Evolutionary conservation across 2,888 invertebrate species (phyloP), one percentile per base, ranked within the genome.

Genomic region (Atethmia centrago): DNA sequence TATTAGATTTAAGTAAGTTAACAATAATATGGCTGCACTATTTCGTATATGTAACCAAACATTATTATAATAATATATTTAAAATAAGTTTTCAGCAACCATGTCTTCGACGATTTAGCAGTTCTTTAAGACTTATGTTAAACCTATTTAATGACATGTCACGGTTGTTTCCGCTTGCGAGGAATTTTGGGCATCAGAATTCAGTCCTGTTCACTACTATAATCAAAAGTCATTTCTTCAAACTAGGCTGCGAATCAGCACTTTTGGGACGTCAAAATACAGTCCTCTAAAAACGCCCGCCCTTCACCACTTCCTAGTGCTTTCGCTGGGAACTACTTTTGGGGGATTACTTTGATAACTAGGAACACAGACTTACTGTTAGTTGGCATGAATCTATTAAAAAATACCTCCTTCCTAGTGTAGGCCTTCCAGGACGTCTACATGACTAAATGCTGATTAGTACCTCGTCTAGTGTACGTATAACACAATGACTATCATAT

Each of bases 401-500:
- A 80, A 65, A 77, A 62, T 71, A 71, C 69, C 69, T 68, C 67
- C 36, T 84, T 85, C 36, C 45, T 85, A 86, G 75, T 51, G 55
- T 85, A 80, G 71, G 63, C 61, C 75, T 67, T 65, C 62, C 68
- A 63, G 61, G 45, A 64, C 63, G 59, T 59, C 69, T 69, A 31
- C 66, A 72, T 56, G 51, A 45, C 53, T 76, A 68, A 63, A 62
- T 83, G 62, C 83, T 70, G 62, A 47, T 16, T 45, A 51, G 78
- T 82, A 77, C 68, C 49, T 49, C 62, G 31, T 74, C 67, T 71
- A 85, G 58, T 70, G 65, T 70, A 63, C 49, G 53, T 68, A 55
- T 51, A 71, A 80, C 58, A 77, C 68, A 63, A 74, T 76, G 69
- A 76, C 71, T 85, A 73, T 85, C 70, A 70, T 85, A 74, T 82